phyloP scores from a whole-genome alignment of 35 echinoderm and acorn worm species.

The Nesometra sesokonis region DNA sequence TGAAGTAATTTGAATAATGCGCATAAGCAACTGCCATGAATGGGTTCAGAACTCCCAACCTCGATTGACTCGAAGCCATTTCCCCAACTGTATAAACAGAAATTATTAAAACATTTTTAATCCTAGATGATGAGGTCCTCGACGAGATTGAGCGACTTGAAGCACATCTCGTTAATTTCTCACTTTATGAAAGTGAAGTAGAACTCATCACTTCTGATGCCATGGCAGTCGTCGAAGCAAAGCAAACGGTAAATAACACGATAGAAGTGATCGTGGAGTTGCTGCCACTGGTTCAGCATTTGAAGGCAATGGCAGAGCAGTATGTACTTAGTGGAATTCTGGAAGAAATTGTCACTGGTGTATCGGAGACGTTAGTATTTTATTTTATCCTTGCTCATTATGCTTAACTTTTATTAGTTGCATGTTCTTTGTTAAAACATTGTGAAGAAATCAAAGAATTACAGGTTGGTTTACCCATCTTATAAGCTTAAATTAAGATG shows the following conservation, averaged over 20 bases:
- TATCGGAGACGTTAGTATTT: neutral
- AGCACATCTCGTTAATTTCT: slow-evolving; percentile 7
- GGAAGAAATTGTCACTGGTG: neutral
- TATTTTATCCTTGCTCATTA: neutral
- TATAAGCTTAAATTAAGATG: too few species aligned
- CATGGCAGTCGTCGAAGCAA: too few species aligned
- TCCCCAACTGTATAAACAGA: too few species aligned
- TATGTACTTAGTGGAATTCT: neutral
- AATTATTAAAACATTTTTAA: neutral
- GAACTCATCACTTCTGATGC: neutral
- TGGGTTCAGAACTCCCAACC: too few species aligned
- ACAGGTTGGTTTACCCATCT: too few species aligned
- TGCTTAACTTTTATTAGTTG: too few species aligned
- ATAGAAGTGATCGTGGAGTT: slow-evolving; percentile 25
- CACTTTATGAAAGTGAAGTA: slow-evolving; percentile 6
- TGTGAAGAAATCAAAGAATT: too few species aligned
- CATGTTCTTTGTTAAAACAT: too few species aligned
- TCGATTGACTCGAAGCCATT: too few species aligned
- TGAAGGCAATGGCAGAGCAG: slow-evolving; percentile 14
- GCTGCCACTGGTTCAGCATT: slow-evolving; percentile 37
- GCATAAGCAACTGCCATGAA: too few species aligned
- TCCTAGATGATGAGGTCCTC: slow-evolving; percentile 29
- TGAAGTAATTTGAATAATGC: too few species aligned
- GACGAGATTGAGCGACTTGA: slow-evolving; percentile 10
- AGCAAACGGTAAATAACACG: neutral